These are phyloP conservation scores for Criorhina ranunculi DNA, from an alignment of 2,888 invertebrate species.

Conservation along the genomic window DNA sequence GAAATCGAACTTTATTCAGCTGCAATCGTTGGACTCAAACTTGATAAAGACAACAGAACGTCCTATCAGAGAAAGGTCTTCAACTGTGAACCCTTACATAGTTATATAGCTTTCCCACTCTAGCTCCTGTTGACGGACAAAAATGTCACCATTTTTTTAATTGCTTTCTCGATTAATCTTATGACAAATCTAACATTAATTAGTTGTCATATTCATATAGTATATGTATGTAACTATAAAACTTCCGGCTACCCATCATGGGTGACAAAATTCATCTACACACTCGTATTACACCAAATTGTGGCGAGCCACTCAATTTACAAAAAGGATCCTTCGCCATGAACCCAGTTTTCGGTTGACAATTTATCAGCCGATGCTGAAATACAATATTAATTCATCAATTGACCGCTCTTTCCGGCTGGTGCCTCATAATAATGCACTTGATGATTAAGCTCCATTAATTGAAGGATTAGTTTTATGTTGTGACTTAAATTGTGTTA, in stretches of 20 bases:
- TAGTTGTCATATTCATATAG: too few relatives aligned
- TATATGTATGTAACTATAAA: neutral
- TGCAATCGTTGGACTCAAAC: too few relatives aligned
- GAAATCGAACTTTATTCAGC: too few relatives aligned
- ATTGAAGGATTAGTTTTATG: constrained; percentile 60
- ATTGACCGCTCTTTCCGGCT: constrained; percentile 39
- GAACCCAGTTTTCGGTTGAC: neutral
- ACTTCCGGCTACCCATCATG: constrained; percentile 8
- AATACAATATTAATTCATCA: constrained; percentile 40
- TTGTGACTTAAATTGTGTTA: constrained; percentile 64
- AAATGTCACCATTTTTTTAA: too few relatives aligned
- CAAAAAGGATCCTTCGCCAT: constrained; percentile 5
- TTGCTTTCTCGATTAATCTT: too few relatives aligned
- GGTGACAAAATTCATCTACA: constrained; percentile 1
- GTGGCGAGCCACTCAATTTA: constrained; percentile 1
- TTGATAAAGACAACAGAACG: too few relatives aligned
- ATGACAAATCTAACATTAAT: too few relatives aligned
- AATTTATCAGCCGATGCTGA: constrained; percentile 24
- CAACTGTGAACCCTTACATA: too few relatives aligned
- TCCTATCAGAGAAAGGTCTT: too few relatives aligned
- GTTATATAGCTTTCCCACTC: too few relatives aligned
- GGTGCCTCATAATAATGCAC: constrained; percentile 4
- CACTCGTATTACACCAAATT: neutral
- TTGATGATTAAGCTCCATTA: constrained; percentile 51
- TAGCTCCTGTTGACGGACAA: too few relatives aligned